These are phyloP conservation scores for Phyllotreta cruciferae DNA, from an alignment of 2,888 invertebrate species.

Conservation along the genomic window DNA sequence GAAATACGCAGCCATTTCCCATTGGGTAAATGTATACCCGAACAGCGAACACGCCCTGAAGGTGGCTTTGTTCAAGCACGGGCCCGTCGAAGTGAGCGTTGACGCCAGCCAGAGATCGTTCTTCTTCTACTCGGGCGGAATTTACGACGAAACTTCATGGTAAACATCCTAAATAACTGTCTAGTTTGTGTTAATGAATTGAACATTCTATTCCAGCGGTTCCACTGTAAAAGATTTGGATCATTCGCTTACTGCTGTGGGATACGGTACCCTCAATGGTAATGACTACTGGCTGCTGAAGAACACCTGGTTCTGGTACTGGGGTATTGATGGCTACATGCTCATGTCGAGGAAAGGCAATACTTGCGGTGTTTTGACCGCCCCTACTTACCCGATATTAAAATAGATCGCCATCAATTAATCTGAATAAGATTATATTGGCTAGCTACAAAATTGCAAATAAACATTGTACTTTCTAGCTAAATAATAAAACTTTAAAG, in stretches of 20 bases:
- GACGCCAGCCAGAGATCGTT: constrained; percentile 89
- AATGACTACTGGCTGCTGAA: constrained; percentile 92
- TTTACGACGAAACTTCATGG: constrained; percentile 90
- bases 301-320: constrained; percentile 96
- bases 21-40: constrained; percentile 88
- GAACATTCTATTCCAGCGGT: constrained; percentile 62
- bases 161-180: constrained; percentile 46
- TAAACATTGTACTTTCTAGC: too few relatives aligned
- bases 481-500: too few relatives aligned
- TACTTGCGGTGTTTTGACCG: constrained; percentile 90
- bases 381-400: constrained; percentile 72
- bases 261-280: constrained; percentile 84
- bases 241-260: constrained; percentile 93
- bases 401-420: too few relatives aligned
- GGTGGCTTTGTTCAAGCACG: constrained; percentile 84
- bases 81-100: constrained; percentile 90
- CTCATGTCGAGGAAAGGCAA: constrained; percentile 89
- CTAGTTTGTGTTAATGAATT: too few relatives aligned
- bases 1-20: constrained; percentile 71
- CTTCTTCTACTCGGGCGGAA: constrained; percentile 92
- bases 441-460: too few relatives aligned
- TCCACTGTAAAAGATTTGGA: constrained; percentile 82
- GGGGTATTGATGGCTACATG: constrained; percentile 96
- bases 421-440: too few relatives aligned
- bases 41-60: constrained; percentile 76